Evolutionary conservation across 2,888 invertebrate species (phyloP).

Genomic region (Drosophila quinaria): DNA sequence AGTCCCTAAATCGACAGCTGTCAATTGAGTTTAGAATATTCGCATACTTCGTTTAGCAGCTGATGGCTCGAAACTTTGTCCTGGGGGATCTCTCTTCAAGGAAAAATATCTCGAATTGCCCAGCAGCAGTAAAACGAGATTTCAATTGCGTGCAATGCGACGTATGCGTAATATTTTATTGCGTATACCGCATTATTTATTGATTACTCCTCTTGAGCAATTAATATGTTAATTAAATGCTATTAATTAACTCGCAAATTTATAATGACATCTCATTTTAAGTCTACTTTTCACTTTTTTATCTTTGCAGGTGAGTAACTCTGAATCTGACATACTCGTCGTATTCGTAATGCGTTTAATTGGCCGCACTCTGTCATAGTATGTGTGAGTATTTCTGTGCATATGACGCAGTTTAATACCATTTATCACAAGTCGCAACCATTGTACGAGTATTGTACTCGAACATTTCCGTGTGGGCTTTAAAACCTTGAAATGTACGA

Average conservation of each 20-base stretch:
- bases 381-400: conserved; percentile 19
- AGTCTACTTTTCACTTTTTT: conserved; percentile 32
- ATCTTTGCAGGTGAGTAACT: conserved; percentile 78
- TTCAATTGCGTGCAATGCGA: conserved; percentile 23
- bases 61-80: conserved; percentile 3
- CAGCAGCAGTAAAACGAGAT: neutral
- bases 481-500: conserved; percentile 57
- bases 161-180: conserved; percentile 61
- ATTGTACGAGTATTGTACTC: conserved; percentile 35
- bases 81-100: neutral
- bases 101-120: neutral
- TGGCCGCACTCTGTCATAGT: conserved; percentile 27
- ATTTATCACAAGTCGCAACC: conserved; percentile 45
- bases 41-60: conserved; percentile 3
- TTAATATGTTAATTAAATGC: conserved; percentile 39
- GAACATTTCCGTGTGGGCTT: conserved; percentile 69
- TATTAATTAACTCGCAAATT: conserved; percentile 47
- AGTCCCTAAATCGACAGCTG: conserved; percentile 35
- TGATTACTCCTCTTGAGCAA: neutral
- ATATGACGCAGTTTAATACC: conserved; percentile 47
- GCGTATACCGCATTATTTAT: conserved; percentile 15
- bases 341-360: conserved; percentile 54
- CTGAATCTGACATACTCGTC: conserved; percentile 17
- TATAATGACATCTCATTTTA: conserved; percentile 33
- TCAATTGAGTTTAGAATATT: conserved; percentile 21